Percentiles rank a stretch among this genome's conserved stretches.
These are phyloP conservation scores for Amblyjoppa proteus DNA, from an alignment of 2,888 invertebrate genomes.

Conservation along the genomic window DNA sequence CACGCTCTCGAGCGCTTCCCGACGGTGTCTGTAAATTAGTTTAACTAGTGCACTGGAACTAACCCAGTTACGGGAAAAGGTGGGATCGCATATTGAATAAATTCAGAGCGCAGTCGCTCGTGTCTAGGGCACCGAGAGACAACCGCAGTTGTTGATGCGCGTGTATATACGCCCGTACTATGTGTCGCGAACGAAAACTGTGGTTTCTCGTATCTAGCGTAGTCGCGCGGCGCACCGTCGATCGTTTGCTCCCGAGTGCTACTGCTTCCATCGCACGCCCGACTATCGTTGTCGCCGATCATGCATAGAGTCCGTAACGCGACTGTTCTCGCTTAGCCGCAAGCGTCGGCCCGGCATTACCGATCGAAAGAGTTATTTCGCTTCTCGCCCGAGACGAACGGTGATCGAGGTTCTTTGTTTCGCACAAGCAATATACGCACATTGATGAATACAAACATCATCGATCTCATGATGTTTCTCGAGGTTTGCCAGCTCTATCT, in stretches of 20 bases:
- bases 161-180: constrained; percentile 43
- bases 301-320: background rate
- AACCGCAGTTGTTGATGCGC: constrained; percentile 41
- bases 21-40: constrained; percentile 71
- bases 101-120: constrained; percentile 80
- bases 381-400: no score
- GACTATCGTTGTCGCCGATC: background rate
- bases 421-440: background rate
- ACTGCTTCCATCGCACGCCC: background rate
- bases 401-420: background rate
- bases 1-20: constrained; percentile 52
- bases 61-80: constrained; percentile 78
- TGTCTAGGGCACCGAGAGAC: constrained; percentile 1
- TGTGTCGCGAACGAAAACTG: constrained; percentile 35
- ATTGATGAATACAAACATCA: constrained; percentile 70
- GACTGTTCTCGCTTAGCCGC: no score
- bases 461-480: constrained; percentile 81
- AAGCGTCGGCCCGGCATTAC: background rate
- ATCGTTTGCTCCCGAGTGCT: constrained; percentile 3
- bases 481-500: constrained; percentile 81
- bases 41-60: constrained; percentile 75
- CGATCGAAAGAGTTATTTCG: background rate
- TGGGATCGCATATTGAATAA: constrained; percentile 79
- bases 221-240: constrained; percentile 31
- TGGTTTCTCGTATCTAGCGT: constrained; percentile 6